Base-by-base conservation (phyloP, 1,140 invertebrate species). In the Plectrocnemia conspersa region DNA sequence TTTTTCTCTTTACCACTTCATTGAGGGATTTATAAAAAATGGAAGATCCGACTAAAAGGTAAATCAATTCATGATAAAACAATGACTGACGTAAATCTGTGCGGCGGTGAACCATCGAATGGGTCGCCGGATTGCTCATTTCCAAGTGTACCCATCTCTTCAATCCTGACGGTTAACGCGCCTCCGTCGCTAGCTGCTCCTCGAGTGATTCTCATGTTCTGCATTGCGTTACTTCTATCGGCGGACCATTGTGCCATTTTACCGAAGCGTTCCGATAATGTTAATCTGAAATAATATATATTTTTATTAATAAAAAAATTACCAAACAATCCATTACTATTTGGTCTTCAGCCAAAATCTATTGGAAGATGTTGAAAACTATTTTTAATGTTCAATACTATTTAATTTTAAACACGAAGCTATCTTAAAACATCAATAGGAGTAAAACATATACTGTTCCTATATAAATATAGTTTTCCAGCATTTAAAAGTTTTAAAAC, bases 241-340 rank as follows among this genome's bases (percentile, higher is more conserved):
- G 87, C 84, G 73, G 85, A 87, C 85, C 88, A 89, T 64, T 93
- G 89, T 32, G 89, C 89, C 81, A 93, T 89, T 76, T 91, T 91
- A 55, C 89, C 89, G 72, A 92, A 92, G 21, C 90, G 77, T 68
- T 89, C 86, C 1, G 85, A 88, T 13, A 89, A 71, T 7, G 85
- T 87, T 58, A 88, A 67, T 27, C 82, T 74, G 40, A 35, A 35
- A 44, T 22, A 6, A 15, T 25, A 48, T 11, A 27, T 24, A 4
- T 19, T 50, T 13, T 16, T 56, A 16, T 13, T 23, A n/a, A 33
- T 38, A 9, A 16, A 9, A 6, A 38, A 6, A 38, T 7, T 38
- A 38, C 16, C 35, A 41, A 13, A 41, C 13, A 10, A 41, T 10
- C n/a, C n/a, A n/a, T n/a, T n/a, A n/a, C n/a, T n/a, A n/a, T n/a